Conservation (phyloP, 1,140 invertebrate genomes). For the Adoxophyes honmai region DNA sequence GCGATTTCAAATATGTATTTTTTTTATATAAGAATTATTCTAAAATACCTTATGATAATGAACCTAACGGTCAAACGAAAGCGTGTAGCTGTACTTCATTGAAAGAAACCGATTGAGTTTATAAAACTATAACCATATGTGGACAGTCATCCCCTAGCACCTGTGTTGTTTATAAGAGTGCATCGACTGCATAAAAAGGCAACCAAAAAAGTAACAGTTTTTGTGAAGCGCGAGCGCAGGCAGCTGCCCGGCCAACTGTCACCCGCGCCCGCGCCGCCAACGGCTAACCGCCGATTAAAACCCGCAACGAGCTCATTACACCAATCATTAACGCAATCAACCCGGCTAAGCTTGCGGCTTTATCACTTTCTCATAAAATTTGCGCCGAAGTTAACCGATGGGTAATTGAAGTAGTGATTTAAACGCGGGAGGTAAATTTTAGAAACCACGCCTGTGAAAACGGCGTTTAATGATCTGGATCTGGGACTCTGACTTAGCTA, state of each 20-base stretch:
- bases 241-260: constrained; percentile 72
- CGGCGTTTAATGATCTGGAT: too few species aligned
- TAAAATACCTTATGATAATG: too few species aligned
- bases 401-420: too few species aligned
- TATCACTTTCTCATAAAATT: background rate
- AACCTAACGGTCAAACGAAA: background rate
- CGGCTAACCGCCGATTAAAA: constrained; percentile 49
- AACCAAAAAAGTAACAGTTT: constrained; percentile 69
- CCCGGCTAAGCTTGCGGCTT: background rate
- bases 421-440: too few species aligned
- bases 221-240: constrained; percentile 63
- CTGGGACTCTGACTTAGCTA: too few species aligned
- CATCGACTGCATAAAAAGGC: constrained; percentile 64
- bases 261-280: constrained; percentile 43
- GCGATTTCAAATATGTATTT: too few species aligned
- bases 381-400: background rate
- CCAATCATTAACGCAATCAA: constrained; percentile 3
- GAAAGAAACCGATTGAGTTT: constrained; percentile 20
- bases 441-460: too few species aligned
- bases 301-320: constrained; percentile 21
- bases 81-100: too few species aligned
- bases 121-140: constrained; percentile 69
- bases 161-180: constrained; percentile 76
- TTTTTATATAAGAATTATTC: too few species aligned
- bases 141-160: constrained; percentile 65